Evolutionary conservation across 2,888 invertebrate genomes (phyloP).

Genomic region (Tachina fera): DNA sequence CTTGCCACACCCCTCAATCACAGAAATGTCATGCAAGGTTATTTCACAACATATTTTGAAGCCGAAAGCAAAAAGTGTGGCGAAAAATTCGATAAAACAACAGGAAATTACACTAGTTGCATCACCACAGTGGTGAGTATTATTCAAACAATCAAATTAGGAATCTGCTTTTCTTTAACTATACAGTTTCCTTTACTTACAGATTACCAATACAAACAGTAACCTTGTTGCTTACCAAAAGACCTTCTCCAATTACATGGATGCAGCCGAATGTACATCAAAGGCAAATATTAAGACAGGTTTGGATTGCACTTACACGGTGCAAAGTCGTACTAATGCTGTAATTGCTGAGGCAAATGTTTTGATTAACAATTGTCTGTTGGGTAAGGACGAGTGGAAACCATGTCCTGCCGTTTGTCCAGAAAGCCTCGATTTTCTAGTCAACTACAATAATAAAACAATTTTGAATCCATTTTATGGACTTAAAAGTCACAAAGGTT

Average conservation of each 20-base stretch:
- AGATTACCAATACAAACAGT: conserved; percentile 39
- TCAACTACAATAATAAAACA: conserved; percentile 45
- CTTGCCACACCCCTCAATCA: neutral
- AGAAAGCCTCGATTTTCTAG: conserved; percentile 11
- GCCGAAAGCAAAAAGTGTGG: conserved; percentile 7
- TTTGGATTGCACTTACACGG: conserved; percentile 42
- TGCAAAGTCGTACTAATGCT: conserved; percentile 22
- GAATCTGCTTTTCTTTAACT: neutral
- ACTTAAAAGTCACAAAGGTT: conserved; percentile 9
- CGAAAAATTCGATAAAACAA: neutral
- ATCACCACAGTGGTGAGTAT: conserved; percentile 15
- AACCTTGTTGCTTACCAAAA: conserved; percentile 29
- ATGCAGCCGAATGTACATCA: conserved; percentile 34
- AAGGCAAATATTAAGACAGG: conserved; percentile 41
- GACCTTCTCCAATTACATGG: conserved; percentile 45
- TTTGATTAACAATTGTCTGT: conserved; percentile 53
- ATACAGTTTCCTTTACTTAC: neutral
- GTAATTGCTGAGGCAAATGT: conserved; percentile 11
- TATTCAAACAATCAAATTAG: neutral
- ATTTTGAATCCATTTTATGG: conserved; percentile 68
- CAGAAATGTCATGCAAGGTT: conserved; percentile 16
- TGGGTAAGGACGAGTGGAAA: conserved; percentile 28
- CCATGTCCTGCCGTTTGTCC: conserved; percentile 33
- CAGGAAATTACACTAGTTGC: conserved; percentile 37
- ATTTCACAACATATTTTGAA: conserved; percentile 26